Base-by-base conservation (phyloP, 2,113 vertebrate species). In the Sarotherodon lohbergeri region DNA sequence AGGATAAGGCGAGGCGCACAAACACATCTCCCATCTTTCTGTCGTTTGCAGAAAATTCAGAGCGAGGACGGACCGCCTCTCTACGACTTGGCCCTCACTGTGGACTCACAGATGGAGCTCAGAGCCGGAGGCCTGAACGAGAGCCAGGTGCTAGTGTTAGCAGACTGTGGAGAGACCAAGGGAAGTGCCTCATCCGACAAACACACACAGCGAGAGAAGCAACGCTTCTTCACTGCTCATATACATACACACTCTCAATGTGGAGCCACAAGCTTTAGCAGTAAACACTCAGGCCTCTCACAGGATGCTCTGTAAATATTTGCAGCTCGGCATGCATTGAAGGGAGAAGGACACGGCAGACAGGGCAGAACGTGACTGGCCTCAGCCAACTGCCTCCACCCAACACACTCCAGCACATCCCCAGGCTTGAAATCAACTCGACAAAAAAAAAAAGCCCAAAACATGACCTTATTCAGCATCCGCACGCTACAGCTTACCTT, bases 261-360 rank as follows among this genome's bases (percentile, higher is more conserved):
- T 78, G 63, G 90, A 93, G 84, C 89, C 91, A 83, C 85, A 86
- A 87, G 89, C 86, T 55, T 52, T 17, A 79, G 91, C 54, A 59
- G 94, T 96, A 96, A 96, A 96, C 95, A 95, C 87, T 92, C 83
- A 7, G 83, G 90, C 93, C 94, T 93, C 94, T 92, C 82, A 93
- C 91, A 94, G 91, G 92, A 94, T 90, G 91, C 90, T 87, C 68
- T 83, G 95, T 95, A 96, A 96, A 96, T 96, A 96, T 96, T 96
- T 96, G 94, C 91, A 87, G 32, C 80, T 82, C 63, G 36, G 82
- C 89, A 83, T 80, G 80, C 81, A 27, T 34, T 54, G 83, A 87
- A 87, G 87, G 66, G 81, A 88, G 88, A 68, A 80, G 43, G 84
- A 92, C 87, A 85, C 39, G 85, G 85, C 9, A 32, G 80, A 61